Evolutionary conservation across 2,888 invertebrate genomes (phyloP).

Genomic region (Cantharis nigra): DNA sequence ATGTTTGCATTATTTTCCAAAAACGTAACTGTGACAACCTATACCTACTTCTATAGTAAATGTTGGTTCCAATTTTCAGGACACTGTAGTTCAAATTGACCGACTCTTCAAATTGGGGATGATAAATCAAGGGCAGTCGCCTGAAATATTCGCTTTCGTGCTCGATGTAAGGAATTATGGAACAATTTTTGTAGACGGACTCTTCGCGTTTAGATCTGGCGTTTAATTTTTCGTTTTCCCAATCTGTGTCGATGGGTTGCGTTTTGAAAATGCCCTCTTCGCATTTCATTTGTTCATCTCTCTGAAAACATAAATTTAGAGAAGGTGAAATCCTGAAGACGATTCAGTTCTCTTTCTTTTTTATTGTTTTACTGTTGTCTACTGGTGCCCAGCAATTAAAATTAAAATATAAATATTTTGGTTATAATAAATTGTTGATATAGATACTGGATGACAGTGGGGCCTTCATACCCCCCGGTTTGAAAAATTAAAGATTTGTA

Average conservation of each 20-base stretch:
- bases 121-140: slow-evolving; percentile 63
- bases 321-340: too few relatives aligned
- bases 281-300: slow-evolving; percentile 28
- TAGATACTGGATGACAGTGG: too few relatives aligned
- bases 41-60: slow-evolving; percentile 77
- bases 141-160: slow-evolving; percentile 58
- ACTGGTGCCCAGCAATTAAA: too few relatives aligned
- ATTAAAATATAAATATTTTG: too few relatives aligned
- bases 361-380: too few relatives aligned
- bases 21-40: slow-evolving; percentile 39
- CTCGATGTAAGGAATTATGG: slow-evolving; percentile 5
- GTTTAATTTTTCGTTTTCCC: neutral
- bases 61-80: slow-evolving; percentile 92
- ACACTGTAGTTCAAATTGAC: slow-evolving; percentile 81
- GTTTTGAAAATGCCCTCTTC: slow-evolving; percentile 19
- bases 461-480: too few relatives aligned
- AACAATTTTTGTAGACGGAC: neutral
- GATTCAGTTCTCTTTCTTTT: too few relatives aligned
- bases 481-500: too few relatives aligned
- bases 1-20: slow-evolving; percentile 7
- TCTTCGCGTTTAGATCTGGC: neutral
- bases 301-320: neutral
- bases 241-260: neutral
- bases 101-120: slow-evolving; percentile 73
- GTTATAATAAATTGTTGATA: too few relatives aligned